Conservation (phyloP, 1,140 invertebrate species). For the Leptonema lineaticorne region DNA sequence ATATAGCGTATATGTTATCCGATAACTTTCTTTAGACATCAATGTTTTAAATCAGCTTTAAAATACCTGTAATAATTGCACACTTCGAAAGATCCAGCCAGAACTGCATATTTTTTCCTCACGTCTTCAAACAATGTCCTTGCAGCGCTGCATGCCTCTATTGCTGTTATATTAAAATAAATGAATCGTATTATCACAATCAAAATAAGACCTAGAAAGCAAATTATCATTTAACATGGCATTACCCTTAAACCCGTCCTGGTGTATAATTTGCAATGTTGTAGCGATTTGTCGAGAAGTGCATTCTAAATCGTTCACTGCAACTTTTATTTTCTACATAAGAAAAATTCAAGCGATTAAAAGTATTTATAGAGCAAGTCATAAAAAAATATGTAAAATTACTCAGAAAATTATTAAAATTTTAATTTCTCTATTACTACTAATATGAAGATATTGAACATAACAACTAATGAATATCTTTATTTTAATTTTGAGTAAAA, state of each 20-base stretch:
- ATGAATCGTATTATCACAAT: neutral
- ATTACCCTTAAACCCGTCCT: conserved; percentile 30
- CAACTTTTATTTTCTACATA: conserved; percentile 34
- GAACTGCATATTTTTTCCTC: conserved; percentile 20
- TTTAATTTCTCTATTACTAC: no score
- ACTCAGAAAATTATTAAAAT: no score
- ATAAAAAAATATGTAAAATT: no score
- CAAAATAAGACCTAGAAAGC: neutral
- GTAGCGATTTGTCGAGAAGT: conserved; percentile 27
- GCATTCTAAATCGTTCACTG: conserved; percentile 30
- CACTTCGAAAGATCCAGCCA: conserved; percentile 26
- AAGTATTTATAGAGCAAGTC: neutral
- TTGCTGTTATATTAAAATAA: conserved; percentile 15
- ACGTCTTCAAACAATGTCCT: conserved; percentile 31
- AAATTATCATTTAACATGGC: no score
- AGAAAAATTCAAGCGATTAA: conserved; percentile 3
- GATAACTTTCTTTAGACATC: neutral
- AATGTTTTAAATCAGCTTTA: neutral
- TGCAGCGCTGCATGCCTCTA: conserved; percentile 26
- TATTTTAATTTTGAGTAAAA: neutral
- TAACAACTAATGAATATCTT: neutral
- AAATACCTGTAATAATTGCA: conserved; percentile 34
- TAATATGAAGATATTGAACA: neutral
- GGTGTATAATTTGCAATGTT: conserved; percentile 34
- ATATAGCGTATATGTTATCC: conserved; percentile 47